Base-by-base conservation (phyloP, 2,113 vertebrate species). In the Apodemus speciosus region DNA sequence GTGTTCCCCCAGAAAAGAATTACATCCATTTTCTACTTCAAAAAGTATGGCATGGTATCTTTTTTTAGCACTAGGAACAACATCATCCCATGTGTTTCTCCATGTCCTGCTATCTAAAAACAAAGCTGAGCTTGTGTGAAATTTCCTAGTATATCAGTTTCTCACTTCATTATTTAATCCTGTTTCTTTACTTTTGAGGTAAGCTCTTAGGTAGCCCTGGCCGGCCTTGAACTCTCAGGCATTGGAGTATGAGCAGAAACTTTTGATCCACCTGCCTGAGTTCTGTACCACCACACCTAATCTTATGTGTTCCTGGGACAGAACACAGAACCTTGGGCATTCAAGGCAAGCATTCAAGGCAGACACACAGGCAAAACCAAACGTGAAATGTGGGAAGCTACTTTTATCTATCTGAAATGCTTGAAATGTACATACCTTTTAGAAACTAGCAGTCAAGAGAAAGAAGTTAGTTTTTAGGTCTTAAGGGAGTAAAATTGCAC, bases 401-500 rank as follows among this genome's bases (percentile, higher is more conserved):
- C 25, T 53, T 68, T 75, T 56, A 92, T n/a, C 91, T 88, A 87
- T 40, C 68, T 69, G 90, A 69, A 81, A 51, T 79, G 58, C 90
- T 95, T 93, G 81, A 60, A 91, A 15, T 56, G 81, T 20, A 94
- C 9, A 85, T 20, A 92, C 20, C 80, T 53, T 88, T 91, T 85
- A 94, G 79, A 95, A 91, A 84, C 9, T 43, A 93, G 81, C 21
- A 20, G 43, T 80, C 69, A 92, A 86, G 69, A 91, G 15, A 93
- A 95, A 91, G 38, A 71, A 89, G 68, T 46, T 30, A 53, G 16
- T 89, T 81, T 91, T 75, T 69, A 15, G 60, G 4, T 90, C 68
- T 94, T 72, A 94, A 46, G 43, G 6, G 49, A 92, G 93, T 90
- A 94, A 89, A 93, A 93, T 79, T 27, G 51, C 62, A 76, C 9